Evolutionary conservation across 2,113 vertebrate genomes (phyloP).

Genomic region (Puffinus mauretanicus): DNA sequence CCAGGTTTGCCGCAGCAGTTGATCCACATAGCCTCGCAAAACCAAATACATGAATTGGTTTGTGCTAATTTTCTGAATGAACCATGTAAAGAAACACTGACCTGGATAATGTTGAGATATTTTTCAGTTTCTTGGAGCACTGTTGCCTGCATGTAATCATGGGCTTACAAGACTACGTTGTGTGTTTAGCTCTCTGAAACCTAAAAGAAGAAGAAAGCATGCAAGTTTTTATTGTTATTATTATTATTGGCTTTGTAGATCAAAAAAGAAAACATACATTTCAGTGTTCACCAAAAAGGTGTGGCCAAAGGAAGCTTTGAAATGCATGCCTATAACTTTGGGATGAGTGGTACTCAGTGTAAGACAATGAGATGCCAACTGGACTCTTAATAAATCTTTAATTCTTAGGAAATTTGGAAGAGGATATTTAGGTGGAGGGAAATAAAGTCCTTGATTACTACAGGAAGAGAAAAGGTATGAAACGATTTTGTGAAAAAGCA

Average conservation of each 20-base stretch:
- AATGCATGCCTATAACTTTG: not conserved
- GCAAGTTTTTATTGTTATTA: not conserved
- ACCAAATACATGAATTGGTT: not conserved
- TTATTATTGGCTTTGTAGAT: not conserved
- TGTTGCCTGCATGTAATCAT: not conserved
- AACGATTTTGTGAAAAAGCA: not conserved
- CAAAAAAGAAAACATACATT: not conserved
- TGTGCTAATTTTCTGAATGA: not conserved
- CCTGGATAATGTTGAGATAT: not conserved
- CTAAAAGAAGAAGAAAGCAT: not conserved
- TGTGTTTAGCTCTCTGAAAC: not conserved
- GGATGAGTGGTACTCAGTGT: not conserved
- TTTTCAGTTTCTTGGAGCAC: not conserved
- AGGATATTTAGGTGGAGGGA: not conserved
- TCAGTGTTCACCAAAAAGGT: not conserved
- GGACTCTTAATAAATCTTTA: not conserved
- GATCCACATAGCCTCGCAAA: not conserved
- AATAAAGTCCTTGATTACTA: not conserved
- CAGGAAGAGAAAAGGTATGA: not conserved
- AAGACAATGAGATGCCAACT: not conserved
- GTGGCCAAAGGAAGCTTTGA: not conserved
- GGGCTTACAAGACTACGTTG: not conserved
- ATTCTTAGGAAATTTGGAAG: not conserved
- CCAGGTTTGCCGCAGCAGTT: not conserved
- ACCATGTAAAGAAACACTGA: not conserved